Base-by-base conservation (phyloP, 2,888 invertebrate genomes). In the Galerucella nymphaeae region DNA sequence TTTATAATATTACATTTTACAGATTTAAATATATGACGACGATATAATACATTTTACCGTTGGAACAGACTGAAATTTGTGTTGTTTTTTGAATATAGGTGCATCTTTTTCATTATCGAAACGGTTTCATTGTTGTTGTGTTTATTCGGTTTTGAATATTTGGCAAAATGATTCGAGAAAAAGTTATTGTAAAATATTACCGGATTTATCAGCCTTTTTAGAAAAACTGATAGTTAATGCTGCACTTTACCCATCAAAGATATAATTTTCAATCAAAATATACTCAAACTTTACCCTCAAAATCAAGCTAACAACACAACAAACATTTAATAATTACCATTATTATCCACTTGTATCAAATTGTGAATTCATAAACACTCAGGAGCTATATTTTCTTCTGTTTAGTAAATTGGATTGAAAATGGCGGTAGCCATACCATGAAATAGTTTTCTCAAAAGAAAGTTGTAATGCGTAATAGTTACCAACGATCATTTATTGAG, bases 51-150 rank as follows among this genome's bases (percentile, higher is more conserved):
- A 9, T 38, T 70, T 62, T 71, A 71, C 77, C 76, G 83, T 84
- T 84, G 84, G 83, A 83, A 83, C 83, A 78, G 82, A 84, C 83
- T 83, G 82, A 83, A 66, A 78, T 77, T 80, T 78, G 64, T 72
- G 75, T 80, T 79, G 72, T 70, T 75, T 75, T 76, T 68, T 73
- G 41, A 64, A 64, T 50, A 48, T 48, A 64, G 48, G 14, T 50
- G 14, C 23, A 30, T 64, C 30, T 53, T 53, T 50, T 68, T 55
- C 69, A 53, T 62, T 16, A 62, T 41, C 38, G 16, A 69, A 69
- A 62, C 16, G 42, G 42, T 71, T 66, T 48, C n/a, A 38, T 45
- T 45, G 14, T 48, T 48, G 30, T 67, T 74, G 58, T 65, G 50
- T 63, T 65, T 58, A 62, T 30, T 59, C 70, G 57, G 48, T 68